Evolutionary conservation across 2,113 vertebrate species (phyloP), one percentile per base, ranked within the genome.

Genomic region (Hyaena hyaena): DNA sequence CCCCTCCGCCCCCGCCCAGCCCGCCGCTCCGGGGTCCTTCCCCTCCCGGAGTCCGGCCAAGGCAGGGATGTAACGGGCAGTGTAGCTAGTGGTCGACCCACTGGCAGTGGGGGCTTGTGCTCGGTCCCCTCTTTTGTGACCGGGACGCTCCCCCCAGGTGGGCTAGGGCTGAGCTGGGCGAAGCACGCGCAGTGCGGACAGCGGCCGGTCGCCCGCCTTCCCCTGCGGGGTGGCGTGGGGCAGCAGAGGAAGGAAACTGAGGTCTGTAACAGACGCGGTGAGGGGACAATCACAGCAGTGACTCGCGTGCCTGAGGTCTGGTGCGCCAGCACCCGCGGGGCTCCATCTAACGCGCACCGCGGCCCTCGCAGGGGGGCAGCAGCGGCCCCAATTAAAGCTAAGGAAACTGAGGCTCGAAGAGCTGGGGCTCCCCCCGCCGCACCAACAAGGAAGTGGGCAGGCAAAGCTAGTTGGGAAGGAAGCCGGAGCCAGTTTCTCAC

Each of bases 51-150:
- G 21, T 12, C 10, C 4, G 8, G 74, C 4, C 39, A 5, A 8
- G 5, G 31, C 50, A 58, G 55, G 82, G 66, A 28, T 10, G 53
- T 17, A 28, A 80, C 26, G 76, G 23, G 33, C 12, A 21, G 12
- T 0, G 0, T 14, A 15, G 15, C 48, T 8, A 16, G 31, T 0
- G 33, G 39, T 21, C 7, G 15, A 21, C 10, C 10, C 23, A 10
- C 48, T 3, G 53, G 48, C 7, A 0, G 31, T 1, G 14, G 23
- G n/a, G 92, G 5, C n/a, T 21, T 45, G 43, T 19, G 19, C 83
- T 84, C 7, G 0, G 12, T 4, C 45, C 21, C 3, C 45, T 77
- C 69, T 95, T 10, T 6, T 2, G 4, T 43, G 26, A 21, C 1
- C 12, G 21, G 74, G 35, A n/a, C 21, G 35, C 53, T 43, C 26